Percentiles rank a stretch among this genome's conserved stretches.
phyloP scores from a whole-genome alignment of 2,113 vertebrate species.

The Ginglymostoma cirratum region DNA sequence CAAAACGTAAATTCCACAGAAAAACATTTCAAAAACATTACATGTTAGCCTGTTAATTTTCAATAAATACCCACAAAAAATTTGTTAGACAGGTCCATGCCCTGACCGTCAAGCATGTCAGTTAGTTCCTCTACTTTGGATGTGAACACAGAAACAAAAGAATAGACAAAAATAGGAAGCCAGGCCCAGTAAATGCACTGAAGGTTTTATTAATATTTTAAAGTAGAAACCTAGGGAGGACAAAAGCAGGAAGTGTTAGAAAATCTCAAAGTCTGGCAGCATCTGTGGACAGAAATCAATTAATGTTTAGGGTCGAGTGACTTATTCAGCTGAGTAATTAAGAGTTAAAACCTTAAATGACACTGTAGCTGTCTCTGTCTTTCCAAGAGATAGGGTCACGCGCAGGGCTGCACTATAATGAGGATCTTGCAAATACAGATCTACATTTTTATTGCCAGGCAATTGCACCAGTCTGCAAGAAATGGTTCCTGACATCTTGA shows the following conservation, averaged over 20 bases:
- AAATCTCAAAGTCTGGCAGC: too few relatives aligned
- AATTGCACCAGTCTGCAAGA: neutral
- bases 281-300: too few relatives aligned
- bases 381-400: too few relatives aligned
- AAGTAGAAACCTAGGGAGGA: neutral
- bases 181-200: neutral
- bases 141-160: neutral
- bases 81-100: neutral
- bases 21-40: too few relatives aligned
- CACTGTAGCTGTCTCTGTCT: too few relatives aligned
- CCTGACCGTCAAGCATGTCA: neutral
- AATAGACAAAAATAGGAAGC: too few relatives aligned
- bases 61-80: too few relatives aligned
- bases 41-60: too few relatives aligned
- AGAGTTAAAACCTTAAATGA: neutral
- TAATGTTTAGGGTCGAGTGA: too few relatives aligned
- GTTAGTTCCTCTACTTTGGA: neutral
- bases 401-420: neutral
- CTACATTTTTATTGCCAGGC: neutral
- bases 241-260: neutral
- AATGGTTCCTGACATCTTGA: neutral
- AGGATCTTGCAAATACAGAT: neutral
- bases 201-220: neutral
- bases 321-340: too few relatives aligned
- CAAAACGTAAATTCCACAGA: too few relatives aligned